Base-by-base conservation (phyloP, 1,140 invertebrate species). In the Alviniconcha marisindica region DNA sequence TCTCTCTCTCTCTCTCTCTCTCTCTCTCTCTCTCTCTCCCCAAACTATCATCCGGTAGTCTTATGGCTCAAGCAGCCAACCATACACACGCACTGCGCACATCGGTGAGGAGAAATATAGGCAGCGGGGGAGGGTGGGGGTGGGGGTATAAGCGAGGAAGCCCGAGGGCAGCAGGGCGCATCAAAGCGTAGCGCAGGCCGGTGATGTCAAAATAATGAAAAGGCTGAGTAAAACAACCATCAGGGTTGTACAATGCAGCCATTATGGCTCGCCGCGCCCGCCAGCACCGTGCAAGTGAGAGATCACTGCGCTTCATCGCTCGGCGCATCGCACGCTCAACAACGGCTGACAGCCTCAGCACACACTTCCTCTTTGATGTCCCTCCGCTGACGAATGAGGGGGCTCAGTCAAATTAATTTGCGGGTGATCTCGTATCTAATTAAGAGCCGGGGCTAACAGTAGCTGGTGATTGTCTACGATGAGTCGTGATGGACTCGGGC, bases 391-490 rank as follows among this genome's bases (percentile, higher is more conserved):
- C 40, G 42, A 51, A 76, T 63, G 73, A 15, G 36, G 40, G 18
- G 24, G 42, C 40, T 76, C 73, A 76, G 73, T 18, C 42, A 76
- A 76, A 76, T 76, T 76, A 76, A 76, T 76, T 76, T n/a, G 24
- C n/a, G 73, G 40, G 73, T 76, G 73, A 76, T 76, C 73, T 76
- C 73, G 73, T 51, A 51, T 76, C 73, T 76, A 76, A 76, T 76
- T 76, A 76, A 76, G 73, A 48, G 63, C 14, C n/a, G 44, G 44
- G 7, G 44, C 7, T 48, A 48, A 48, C 44, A 48, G n/a, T n/a
- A n/a, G n/a, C n/a, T n/a, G n/a, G n/a, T n/a, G n/a, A n/a, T n/a
- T n/a, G n/a, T n/a, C n/a, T n/a, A n/a, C n/a, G n/a, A n/a, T n/a
- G n/a, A n/a, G n/a, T n/a, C n/a, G n/a, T n/a, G n/a, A n/a, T n/a